Conservation (phyloP, 2,888 invertebrate genomes). For the Xestia rhomboidea region DNA sequence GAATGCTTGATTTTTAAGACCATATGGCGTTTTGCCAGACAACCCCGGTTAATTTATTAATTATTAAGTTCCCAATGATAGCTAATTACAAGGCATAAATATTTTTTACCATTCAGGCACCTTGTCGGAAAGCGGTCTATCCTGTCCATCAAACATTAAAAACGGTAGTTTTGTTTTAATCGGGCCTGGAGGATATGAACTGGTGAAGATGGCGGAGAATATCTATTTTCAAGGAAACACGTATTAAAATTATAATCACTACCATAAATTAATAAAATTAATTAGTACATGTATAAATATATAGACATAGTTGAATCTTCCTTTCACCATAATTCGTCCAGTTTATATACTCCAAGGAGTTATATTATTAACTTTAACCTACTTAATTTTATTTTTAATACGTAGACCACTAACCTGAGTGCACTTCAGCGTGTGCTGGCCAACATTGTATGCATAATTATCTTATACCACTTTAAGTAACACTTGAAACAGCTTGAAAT, state of each 20-base stretch:
- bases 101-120: slow-evolving; percentile 67
- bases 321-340: slow-evolving; percentile 1
- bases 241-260: neutral
- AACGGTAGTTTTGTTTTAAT: slow-evolving; percentile 63
- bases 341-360: slow-evolving; percentile 31
- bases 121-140: slow-evolving; percentile 64
- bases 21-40: neutral
- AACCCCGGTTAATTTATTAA: slow-evolving; percentile 5
- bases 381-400: slow-evolving; percentile 17
- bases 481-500: slow-evolving; percentile 49
- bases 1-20: neutral
- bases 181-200: slow-evolving; percentile 46
- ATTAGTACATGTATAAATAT: neutral
- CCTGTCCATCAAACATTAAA: slow-evolving; percentile 58
- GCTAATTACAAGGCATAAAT: slow-evolving; percentile 15
- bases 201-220: neutral
- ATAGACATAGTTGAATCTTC: neutral
- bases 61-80: neutral
- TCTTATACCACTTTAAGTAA: neutral
- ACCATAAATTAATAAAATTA: neutral
- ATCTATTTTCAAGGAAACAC: neutral
- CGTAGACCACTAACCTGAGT: neutral
- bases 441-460: neutral
- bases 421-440: neutral
- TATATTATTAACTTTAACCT: slow-evolving; percentile 1